Conservation (phyloP, 2,888 invertebrate genomes). For the Zootermopsis nevadensis region DNA sequence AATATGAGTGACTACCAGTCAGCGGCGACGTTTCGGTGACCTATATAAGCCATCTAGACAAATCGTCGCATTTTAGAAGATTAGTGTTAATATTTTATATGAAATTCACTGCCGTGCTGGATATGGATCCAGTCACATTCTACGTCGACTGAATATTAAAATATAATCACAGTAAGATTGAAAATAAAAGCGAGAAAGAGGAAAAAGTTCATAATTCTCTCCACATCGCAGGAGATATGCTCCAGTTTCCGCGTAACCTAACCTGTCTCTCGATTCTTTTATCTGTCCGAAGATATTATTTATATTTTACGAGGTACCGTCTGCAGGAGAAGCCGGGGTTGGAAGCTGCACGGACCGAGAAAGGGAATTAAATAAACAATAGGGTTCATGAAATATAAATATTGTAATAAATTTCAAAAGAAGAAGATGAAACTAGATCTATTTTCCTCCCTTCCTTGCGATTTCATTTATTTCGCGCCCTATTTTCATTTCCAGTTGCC, state of each 20-base stretch:
- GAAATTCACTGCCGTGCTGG: too few relatives aligned
- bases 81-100: too few relatives aligned
- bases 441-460: not conserved
- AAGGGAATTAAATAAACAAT: not conserved
- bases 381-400: constrained; percentile 23
- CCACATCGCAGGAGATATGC: not conserved
- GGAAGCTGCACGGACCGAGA: not conserved
- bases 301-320: not conserved
- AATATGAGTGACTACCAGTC: too few relatives aligned
- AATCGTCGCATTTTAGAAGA: too few relatives aligned
- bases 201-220: not conserved
- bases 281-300: not conserved
- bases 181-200: not conserved
- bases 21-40: too few relatives aligned
- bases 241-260: not conserved
- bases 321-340: not conserved
- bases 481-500: not conserved
- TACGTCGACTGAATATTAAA: not conserved
- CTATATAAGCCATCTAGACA: too few relatives aligned
- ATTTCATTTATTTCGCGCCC: constrained; percentile 5
- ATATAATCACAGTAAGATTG: not conserved
- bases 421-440: not conserved
- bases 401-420: constrained; percentile 21
- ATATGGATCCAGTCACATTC: not conserved
- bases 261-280: too few relatives aligned